Percentiles rank a stretch among this genome's conserved stretches.
These are phyloP conservation scores for Drosophila infuscata DNA, from an alignment of 2,888 invertebrate species.

Conservation along the genomic window DNA sequence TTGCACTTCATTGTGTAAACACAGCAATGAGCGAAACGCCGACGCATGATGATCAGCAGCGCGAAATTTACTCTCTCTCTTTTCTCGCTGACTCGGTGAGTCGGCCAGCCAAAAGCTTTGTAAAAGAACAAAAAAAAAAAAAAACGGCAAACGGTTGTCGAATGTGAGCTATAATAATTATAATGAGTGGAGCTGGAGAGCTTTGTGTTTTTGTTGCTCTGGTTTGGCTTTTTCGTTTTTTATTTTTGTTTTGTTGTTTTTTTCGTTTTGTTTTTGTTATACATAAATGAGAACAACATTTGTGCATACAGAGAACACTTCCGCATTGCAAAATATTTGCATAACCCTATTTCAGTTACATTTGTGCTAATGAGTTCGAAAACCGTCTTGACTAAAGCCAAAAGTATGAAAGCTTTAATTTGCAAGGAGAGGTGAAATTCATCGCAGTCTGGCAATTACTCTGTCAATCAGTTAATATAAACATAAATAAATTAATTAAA, in stretches of 20 bases:
- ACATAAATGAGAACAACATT: slow-evolving; percentile 18
- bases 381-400: neutral
- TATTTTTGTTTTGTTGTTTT: neutral
- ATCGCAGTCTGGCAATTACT: neutral
- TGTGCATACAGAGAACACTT: slow-evolving; percentile 26
- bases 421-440: neutral
- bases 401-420: neutral
- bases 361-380: neutral
- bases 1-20: slow-evolving; percentile 74
- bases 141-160: slow-evolving; percentile 22
- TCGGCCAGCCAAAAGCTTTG: slow-evolving; percentile 33
- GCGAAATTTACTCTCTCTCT: slow-evolving; percentile 40
- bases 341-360: neutral
- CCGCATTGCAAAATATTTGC: slow-evolving; percentile 24
- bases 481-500: neutral
- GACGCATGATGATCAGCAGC: slow-evolving; percentile 31
- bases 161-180: slow-evolving; percentile 21
- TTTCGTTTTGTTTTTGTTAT: slow-evolving; percentile 5
- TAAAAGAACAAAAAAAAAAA: slow-evolving; percentile 7
- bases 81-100: slow-evolving; percentile 3
- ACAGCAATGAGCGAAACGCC: slow-evolving; percentile 38
- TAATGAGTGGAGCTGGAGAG: slow-evolving; percentile 18
- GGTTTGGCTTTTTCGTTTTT: neutral
- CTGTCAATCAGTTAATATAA: neutral
- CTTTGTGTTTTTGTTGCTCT: slow-evolving; percentile 8